Conservation (phyloP, 2,113 vertebrate genomes). For the Sula dactylatra region DNA sequence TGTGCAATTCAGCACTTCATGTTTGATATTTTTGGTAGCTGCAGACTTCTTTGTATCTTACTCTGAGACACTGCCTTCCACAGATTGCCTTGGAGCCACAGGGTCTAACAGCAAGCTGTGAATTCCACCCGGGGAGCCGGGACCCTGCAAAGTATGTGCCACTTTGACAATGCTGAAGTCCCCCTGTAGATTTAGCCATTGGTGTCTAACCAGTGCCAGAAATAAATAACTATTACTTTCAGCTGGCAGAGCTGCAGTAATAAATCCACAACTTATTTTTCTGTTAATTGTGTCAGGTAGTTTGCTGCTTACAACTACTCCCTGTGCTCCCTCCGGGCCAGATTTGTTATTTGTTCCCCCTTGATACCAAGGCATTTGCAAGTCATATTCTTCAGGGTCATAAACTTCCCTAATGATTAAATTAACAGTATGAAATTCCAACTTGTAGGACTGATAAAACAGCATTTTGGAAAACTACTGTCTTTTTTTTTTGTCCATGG, state of each 20-base stretch:
- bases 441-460: neutral
- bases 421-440: slow-evolving; percentile 14
- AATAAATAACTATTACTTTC: neutral
- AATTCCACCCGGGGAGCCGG: neutral
- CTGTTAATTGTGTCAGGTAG: neutral
- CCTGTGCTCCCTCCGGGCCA: neutral
- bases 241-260: neutral
- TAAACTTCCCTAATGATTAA: neutral
- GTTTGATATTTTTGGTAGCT: neutral
- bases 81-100: neutral
- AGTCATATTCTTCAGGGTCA: slow-evolving; percentile 11
- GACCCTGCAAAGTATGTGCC: neutral
- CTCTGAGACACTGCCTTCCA: neutral
- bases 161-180: neutral
- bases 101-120: neutral
- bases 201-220: neutral
- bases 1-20: neutral
- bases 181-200: neutral
- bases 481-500: neutral
- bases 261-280: neutral
- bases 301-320: neutral
- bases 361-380: neutral
- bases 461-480: neutral
- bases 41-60: neutral
- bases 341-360: neutral